Evolutionary conservation across 2,113 vertebrate species (phyloP), one percentile per base, ranked within the genome.

Genomic region (Bathybates hornii): DNA sequence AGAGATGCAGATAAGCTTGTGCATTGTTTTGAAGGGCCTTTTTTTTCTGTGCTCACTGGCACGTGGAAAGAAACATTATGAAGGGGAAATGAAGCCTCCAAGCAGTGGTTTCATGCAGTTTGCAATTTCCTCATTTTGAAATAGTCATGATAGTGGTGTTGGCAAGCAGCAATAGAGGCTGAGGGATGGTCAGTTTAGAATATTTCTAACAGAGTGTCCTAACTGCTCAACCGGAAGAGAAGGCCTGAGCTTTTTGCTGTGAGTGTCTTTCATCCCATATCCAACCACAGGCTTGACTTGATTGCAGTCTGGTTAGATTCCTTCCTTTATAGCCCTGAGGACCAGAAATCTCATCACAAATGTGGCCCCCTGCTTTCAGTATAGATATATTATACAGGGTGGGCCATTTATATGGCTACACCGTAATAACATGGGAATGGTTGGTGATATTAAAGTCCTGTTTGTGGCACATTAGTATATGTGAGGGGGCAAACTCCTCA

Each of bases 1-100:
- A 38, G 48, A 14, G 79, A 81, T 29, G 86, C 86, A 59, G 27
- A 89, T 56, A 41, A 87, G 43, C 9, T 63, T 0, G 68, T 41
- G 5, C 9, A 6, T 82, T 48, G 17, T 87, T 81, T 81, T 24
- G 61, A 59, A 61, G 38, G 73, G 14, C 21, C 27, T 11, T 54
- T 38, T 36, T 89, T 4, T 66, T 38, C 59, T 68, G 21, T 24
- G 21, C 71, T 86, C 29, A 52, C 54, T 86, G 52, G 29, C 66
- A 87, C 32, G 6, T 68, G 82, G 38, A 83, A 57, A 56, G 24
- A 9, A 78, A 76, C n/a, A 36, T 21, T 43, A 41, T 11, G n/a
- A 61, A 87, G 43, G 48, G 93, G 92, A 94, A 95, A 92, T 93
- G 48, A 94, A 91, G 82, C 81, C 88, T 91, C 54, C 27, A 29